These are phyloP conservation scores for Drosophila santomea DNA, from an alignment of 1,140 invertebrate species.

Conservation along the genomic window DNA sequence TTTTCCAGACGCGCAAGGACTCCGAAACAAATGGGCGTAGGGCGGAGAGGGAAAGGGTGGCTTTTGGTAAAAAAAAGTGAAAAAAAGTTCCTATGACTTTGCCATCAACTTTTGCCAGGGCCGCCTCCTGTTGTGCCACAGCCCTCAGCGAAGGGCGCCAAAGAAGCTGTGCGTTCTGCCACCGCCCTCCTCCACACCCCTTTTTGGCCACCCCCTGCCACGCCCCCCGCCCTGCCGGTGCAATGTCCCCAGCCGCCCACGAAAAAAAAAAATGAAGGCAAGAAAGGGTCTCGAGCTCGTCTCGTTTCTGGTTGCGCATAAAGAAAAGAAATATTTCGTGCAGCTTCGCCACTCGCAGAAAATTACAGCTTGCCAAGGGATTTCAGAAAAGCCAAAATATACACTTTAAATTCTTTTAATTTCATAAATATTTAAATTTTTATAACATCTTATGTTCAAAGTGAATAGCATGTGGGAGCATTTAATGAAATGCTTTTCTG, in stretches of 20 bases:
- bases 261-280: slow-evolving; percentile 61
- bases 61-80: slow-evolving; percentile 18
- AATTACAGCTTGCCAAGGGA: not conserved
- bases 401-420: not conserved
- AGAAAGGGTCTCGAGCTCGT: slow-evolving; percentile 70
- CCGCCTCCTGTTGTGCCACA: slow-evolving; percentile 47
- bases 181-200: not conserved
- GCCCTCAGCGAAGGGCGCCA: slow-evolving; percentile 61
- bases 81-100: slow-evolving; percentile 64
- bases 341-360: slow-evolving; percentile 49
- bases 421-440: not conserved
- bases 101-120: slow-evolving; percentile 71
- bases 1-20: slow-evolving; percentile 75
- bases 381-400: not conserved
- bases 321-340: slow-evolving; percentile 82
- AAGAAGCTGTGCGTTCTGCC: slow-evolving; percentile 76
- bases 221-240: slow-evolving; percentile 50
- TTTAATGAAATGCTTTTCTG: too few species aligned
- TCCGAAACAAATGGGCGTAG: slow-evolving; percentile 48
- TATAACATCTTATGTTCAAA: not conserved
- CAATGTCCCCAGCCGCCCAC: slow-evolving; percentile 65
- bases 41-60: not conserved
- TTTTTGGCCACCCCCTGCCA: not conserved
- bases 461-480: too few species aligned
- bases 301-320: slow-evolving; percentile 65